phyloP scores from a whole-genome alignment of 2,888 invertebrate species.

The Mellilla xanthometata region DNA sequence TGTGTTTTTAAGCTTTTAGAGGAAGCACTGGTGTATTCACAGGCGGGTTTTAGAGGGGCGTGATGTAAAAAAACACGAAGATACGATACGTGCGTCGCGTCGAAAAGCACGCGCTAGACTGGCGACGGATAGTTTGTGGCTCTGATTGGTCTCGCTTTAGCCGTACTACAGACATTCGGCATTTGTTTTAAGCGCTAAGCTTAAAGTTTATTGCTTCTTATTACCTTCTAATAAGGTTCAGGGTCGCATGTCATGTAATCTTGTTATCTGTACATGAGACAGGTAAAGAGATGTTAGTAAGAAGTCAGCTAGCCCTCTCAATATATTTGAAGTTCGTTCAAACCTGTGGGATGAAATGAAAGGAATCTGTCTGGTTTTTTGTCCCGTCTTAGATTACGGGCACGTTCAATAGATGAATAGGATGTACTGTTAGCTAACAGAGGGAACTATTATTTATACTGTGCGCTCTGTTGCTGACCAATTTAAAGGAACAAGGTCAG shows the following conservation, averaged over 20 bases:
- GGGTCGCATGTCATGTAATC: too few relatives aligned
- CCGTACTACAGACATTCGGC: too few relatives aligned
- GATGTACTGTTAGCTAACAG: conserved; percentile 12
- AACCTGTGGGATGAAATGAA: conserved; percentile 64
- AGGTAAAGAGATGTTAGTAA: too few relatives aligned
- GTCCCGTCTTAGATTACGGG: conserved; percentile 68
- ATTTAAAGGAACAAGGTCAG: conserved; percentile 46
- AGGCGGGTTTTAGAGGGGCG: conserved; percentile 21
- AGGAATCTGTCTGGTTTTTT: conserved; percentile 72
- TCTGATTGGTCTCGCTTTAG: neutral
- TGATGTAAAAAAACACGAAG: conserved; percentile 6
- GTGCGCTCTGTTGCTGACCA: conserved; percentile 53
- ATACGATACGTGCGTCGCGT: conserved; percentile 48
- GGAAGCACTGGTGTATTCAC: conserved; percentile 21
- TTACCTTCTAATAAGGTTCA: too few relatives aligned
- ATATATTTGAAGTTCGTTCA: conserved; percentile 30
- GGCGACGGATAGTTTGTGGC: conserved; percentile 36
- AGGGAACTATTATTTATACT: too few relatives aligned
- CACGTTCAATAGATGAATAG: conserved; percentile 46
- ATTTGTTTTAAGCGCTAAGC: too few relatives aligned
- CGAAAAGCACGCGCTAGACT: conserved; percentile 65
- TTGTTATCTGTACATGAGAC: too few relatives aligned
- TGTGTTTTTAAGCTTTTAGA: neutral
- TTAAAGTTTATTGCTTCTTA: too few relatives aligned
- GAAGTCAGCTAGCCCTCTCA: too few relatives aligned